phyloP scores from a whole-genome alignment of 2,888 invertebrate species.

The Troides oblongomaculatus region DNA sequence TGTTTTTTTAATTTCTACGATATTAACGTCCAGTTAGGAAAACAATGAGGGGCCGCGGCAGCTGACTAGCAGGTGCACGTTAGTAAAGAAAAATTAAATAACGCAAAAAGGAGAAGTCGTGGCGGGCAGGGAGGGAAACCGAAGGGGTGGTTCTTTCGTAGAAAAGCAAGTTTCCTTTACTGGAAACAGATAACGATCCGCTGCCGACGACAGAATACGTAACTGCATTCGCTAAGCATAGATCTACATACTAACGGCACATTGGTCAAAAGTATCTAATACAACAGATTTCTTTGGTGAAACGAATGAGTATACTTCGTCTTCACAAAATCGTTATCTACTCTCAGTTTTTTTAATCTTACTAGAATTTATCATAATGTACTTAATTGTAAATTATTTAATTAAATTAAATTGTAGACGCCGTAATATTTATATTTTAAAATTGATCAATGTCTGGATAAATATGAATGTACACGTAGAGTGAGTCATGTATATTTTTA shows the following conservation, averaged over 20 bases:
- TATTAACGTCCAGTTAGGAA: constrained; percentile 48
- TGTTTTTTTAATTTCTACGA: constrained; percentile 42
- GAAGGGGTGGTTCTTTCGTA: constrained; percentile 72
- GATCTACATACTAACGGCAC: constrained; percentile 62
- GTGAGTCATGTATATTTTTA: not conserved
- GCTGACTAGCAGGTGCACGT: constrained; percentile 76
- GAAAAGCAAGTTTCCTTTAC: constrained; percentile 79
- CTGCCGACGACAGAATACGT: constrained; percentile 78
- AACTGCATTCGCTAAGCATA: constrained; percentile 71
- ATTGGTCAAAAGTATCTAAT: constrained; percentile 63
- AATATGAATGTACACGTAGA: not conserved
- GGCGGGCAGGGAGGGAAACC: constrained; percentile 57
- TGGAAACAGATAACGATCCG: constrained; percentile 80
- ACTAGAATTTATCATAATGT: too few relatives aligned
- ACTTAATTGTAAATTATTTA: too few relatives aligned
- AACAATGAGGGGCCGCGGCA: constrained; percentile 65
- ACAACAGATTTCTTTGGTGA: constrained; percentile 56
- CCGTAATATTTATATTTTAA: too few relatives aligned
- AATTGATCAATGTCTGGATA: not conserved
- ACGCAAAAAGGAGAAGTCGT: constrained; percentile 72
- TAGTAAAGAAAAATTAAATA: constrained; percentile 78
- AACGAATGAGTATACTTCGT: constrained; percentile 36
- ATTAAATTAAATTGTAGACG: too few relatives aligned
- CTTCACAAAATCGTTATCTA: not conserved
- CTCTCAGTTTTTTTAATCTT: not conserved